Evolutionary conservation across 1,140 invertebrate genomes (phyloP).

Genomic region (Drosophila saltans): DNA sequence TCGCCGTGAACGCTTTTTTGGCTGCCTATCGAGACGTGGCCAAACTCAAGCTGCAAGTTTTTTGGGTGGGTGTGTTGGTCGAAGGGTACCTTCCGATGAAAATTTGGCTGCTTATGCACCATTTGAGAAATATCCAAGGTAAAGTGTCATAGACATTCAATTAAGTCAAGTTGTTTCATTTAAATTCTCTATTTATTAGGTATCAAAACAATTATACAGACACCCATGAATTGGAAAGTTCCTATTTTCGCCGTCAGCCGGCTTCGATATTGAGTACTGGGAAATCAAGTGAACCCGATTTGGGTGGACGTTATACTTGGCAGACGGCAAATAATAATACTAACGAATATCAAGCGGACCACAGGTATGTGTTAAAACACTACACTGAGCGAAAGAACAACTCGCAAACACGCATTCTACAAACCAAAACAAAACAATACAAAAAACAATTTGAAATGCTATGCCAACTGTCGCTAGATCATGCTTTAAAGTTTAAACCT

Average conservation of each 20-base stretch:
- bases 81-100: conserved; percentile 92
- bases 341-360: conserved; percentile 53
- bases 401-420: conserved; percentile 11
- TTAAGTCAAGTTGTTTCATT: not conserved
- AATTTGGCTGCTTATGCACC: conserved; percentile 91
- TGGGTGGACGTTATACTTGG: conserved; percentile 66
- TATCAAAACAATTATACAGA: conserved; percentile 75
- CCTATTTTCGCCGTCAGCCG: conserved; percentile 90
- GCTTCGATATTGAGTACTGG: conserved; percentile 86
- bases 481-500: conserved; percentile 61
- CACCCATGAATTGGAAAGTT: conserved; percentile 87
- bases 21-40: conserved; percentile 88
- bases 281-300: conserved; percentile 60
- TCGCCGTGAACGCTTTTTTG: conserved; percentile 89
- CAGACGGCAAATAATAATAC: conserved; percentile 57
- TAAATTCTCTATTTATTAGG: conserved; percentile 18
- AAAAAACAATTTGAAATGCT: conserved; percentile 51
- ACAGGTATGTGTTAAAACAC: conserved; percentile 53
- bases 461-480: conserved; percentile 76
- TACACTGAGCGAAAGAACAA: conserved; percentile 2
- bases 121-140: conserved; percentile 88
- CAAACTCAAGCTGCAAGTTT: conserved; percentile 83
- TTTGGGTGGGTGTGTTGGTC: conserved; percentile 92
- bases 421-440: not conserved
- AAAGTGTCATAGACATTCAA: not conserved